Conservation (phyloP, 2,888 invertebrate species). For the Clanis bilineata region DNA sequence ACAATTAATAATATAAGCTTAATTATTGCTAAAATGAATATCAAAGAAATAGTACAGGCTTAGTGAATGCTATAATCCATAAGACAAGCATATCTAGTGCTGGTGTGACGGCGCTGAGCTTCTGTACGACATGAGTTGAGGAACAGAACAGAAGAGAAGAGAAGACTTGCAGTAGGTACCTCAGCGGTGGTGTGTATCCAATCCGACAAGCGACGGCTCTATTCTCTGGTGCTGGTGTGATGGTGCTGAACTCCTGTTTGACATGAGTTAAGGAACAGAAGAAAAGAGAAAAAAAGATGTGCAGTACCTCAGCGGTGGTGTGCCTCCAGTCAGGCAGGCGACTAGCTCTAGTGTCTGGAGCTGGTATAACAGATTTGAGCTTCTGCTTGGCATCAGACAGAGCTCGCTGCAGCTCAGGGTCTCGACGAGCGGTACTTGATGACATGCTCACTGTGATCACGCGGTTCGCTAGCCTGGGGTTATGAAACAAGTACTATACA, state of each 20-base stretch:
- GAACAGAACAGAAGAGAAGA: no score
- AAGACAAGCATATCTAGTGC: no score
- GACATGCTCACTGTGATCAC: slow-evolving; percentile 97
- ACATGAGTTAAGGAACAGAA: no score
- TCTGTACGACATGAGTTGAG: no score
- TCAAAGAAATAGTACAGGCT: no score
- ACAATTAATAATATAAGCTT: no score
- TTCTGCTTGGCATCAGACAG: slow-evolving; percentile 90
- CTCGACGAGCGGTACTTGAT: slow-evolving; percentile 80
- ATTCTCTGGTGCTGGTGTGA: slow-evolving; percentile 89
- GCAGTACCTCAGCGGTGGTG: slow-evolving; percentile 69
- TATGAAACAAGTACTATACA: no score
- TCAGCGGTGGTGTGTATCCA: slow-evolving; percentile 85
- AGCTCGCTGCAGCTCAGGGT: slow-evolving; percentile 92
- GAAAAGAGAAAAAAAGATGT: background rate
- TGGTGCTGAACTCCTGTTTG: slow-evolving; percentile 88
- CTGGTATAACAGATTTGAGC: slow-evolving; percentile 90
- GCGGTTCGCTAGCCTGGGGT: slow-evolving; percentile 90
- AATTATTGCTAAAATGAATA: no score
- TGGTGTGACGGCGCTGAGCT: no score
- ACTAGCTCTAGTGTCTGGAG: slow-evolving; percentile 86
- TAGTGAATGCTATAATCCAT: no score
- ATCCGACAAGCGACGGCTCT: slow-evolving; percentile 85
- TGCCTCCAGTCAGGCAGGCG: slow-evolving; percentile 88
- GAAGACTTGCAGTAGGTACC: background rate